Evolutionary conservation across 2,113 vertebrate species (phyloP), one percentile per base, ranked within the genome.

Genomic region (Amphilophus citrinellus): DNA sequence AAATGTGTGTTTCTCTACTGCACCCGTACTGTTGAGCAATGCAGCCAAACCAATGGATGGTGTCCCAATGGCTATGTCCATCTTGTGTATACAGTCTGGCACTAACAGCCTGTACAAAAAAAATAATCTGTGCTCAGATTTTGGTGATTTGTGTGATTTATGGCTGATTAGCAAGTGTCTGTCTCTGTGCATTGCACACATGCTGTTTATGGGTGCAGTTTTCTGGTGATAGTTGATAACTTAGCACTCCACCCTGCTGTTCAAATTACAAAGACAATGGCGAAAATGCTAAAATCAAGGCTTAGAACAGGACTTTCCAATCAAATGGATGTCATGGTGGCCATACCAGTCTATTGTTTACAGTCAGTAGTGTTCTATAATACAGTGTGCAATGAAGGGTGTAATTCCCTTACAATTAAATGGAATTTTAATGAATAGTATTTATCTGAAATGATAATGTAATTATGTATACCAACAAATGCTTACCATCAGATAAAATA

Each of bases 101-200:
- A 71, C 44, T 50, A 71, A 30, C 10, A 30, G 44, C 42, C 42
- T 71, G 24, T 7, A 50, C 24, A 30, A 50, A 50, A 50, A 53
- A 50, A 71, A 50, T 50, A 71, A 71, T 30, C 44, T 68, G 65
- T 68, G 65, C 65, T 71, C 65, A 50, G 42, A 71, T 30, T 71
- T 50, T 18, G 15, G 50, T 20, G 44, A 53, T 71, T 50, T 71
- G 24, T 71, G 17, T 71, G 50, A 71, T 71, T 32, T 53, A 71
- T 50, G 11, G 11, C 44, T 53, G 44, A 50, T 71, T 71, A 71
- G 66, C 66, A 50, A 71, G 24, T 71, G 24, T 32, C 66, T 44
- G 11, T 44, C 10, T 44, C 10, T 50, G 42, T 71, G 24, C 66
- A 50, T 20, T 71, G 42, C 14, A 18, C 42, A 68, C 42, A 68